Conservation (phyloP, 1,140 invertebrate species). For the Ptiloglossa arizonensis region DNA sequence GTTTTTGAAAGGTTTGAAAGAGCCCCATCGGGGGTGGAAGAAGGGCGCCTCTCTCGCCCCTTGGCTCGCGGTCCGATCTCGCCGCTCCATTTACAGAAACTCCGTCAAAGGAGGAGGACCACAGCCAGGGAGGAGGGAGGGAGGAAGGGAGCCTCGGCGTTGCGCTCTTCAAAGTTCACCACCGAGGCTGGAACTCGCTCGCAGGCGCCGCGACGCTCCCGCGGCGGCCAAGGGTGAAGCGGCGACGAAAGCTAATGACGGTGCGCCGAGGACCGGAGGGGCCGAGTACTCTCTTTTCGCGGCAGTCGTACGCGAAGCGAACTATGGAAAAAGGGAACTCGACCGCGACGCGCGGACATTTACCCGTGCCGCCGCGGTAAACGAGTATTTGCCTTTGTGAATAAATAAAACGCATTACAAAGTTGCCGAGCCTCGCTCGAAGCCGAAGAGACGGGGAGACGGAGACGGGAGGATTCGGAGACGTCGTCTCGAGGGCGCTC, state of each 20-base stretch:
- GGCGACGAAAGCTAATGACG: constrained; percentile 55
- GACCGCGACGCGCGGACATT: constrained; percentile 49
- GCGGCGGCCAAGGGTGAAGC: constrained; percentile 36
- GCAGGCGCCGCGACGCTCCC: constrained; percentile 14
- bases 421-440: constrained; percentile 48
- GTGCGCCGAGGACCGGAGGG: background rate
- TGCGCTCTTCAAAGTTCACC: constrained; percentile 76
- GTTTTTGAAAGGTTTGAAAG: constrained; percentile 63
- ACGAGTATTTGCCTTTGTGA: constrained; percentile 82
- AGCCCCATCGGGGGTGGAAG: constrained; percentile 7
- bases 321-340: constrained; percentile 34
- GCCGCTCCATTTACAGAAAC: constrained; percentile 81
- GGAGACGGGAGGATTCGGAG: constrained; percentile 19
- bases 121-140: too few species aligned
- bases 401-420: constrained; percentile 82
- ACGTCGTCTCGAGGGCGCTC: constrained; percentile 31
- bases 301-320: constrained; percentile 41
- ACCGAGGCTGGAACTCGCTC: constrained; percentile 61
- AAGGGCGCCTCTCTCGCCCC: background rate
- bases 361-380: constrained; percentile 66
- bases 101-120: constrained; percentile 82
- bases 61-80: constrained; percentile 30
- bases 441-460: constrained; percentile 10
- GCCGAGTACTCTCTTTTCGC: constrained; percentile 18
- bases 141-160: constrained; percentile 75